Evolutionary conservation across 2,888 invertebrate genomes (phyloP).

Genomic region (Mesorhabditis sp.): DNA sequence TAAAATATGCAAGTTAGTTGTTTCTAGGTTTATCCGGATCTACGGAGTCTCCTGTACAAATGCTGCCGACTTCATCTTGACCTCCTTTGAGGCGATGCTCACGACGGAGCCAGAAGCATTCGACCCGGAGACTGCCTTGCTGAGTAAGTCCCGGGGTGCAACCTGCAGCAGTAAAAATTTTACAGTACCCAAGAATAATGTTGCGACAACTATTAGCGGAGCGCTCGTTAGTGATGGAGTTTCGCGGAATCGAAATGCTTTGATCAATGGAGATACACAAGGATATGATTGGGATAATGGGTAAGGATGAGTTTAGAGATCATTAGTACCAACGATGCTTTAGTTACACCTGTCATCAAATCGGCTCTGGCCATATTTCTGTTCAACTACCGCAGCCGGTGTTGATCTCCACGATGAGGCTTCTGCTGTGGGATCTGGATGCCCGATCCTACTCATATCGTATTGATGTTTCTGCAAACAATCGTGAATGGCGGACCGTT

Average conservation of each 20-base stretch:
- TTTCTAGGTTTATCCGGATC: slow-evolving; percentile 65
- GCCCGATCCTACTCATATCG: slow-evolving; percentile 63
- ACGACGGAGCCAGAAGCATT: slow-evolving; percentile 67
- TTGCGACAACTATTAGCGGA: slow-evolving; percentile 82
- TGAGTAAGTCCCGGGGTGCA: slow-evolving; percentile 61
- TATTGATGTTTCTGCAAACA: slow-evolving; percentile 63
- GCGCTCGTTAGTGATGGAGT: slow-evolving; percentile 96
- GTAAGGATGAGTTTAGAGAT: neutral
- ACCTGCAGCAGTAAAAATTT: neutral
- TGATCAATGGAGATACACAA: slow-evolving; percentile 80
- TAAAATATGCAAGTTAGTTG: neutral
- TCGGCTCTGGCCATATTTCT: slow-evolving; percentile 84
- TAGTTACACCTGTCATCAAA: slow-evolving; percentile 58
- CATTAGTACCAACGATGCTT: neutral
- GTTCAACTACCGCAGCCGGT: slow-evolving; percentile 95
- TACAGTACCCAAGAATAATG: slow-evolving; percentile 79
- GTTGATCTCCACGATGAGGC: slow-evolving; percentile 80
- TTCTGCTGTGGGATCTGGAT: slow-evolving; percentile 86
- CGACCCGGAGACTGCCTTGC: slow-evolving; percentile 67
- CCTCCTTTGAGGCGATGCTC: slow-evolving; percentile 84
- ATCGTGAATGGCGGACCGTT: slow-evolving; percentile 67
- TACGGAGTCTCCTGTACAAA: slow-evolving; percentile 79
- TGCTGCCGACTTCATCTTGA: slow-evolving; percentile 81
- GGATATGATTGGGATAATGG: slow-evolving; percentile 36
- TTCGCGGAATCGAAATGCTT: slow-evolving; percentile 82